These are phyloP conservation scores for Ornithoptera alexandrae DNA, from an alignment of 2,888 invertebrate species.

Conservation along the genomic window DNA sequence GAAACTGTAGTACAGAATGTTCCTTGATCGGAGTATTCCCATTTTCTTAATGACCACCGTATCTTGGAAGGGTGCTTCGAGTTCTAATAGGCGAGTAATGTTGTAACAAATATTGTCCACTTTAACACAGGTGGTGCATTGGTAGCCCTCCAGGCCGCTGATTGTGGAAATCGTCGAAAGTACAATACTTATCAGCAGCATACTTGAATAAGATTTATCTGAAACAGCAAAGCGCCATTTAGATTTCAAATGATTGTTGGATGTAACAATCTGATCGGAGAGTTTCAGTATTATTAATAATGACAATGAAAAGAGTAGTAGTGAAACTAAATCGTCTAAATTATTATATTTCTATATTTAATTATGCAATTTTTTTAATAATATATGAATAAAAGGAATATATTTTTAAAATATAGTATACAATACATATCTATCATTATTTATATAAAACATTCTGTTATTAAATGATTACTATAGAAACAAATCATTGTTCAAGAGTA, in stretches of 20 bases:
- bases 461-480: too few species aligned
- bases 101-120: constrained; percentile 57
- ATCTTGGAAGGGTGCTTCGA: constrained; percentile 59
- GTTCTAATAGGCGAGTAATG: constrained; percentile 51
- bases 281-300: too few species aligned
- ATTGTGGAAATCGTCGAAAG: constrained; percentile 3
- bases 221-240: constrained; percentile 3
- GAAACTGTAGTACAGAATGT: constrained; percentile 60
- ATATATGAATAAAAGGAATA: too few species aligned
- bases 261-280: too few species aligned
- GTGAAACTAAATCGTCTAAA: too few species aligned
- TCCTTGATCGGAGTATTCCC: constrained; percentile 50
- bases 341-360: too few species aligned
- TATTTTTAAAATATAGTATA: too few species aligned
- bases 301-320: too few species aligned
- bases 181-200: constrained; percentile 9
- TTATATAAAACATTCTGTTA: too few species aligned
- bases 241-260: background rate
- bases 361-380: too few species aligned
- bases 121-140: constrained; percentile 52
- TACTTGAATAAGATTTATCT: constrained; percentile 14
- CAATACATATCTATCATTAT: too few species aligned
- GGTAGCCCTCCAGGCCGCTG: background rate
- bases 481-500: too few species aligned
- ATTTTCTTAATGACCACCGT: constrained; percentile 59